Evolutionary conservation across 2,888 invertebrate species (phyloP).

Genomic region (Chloroclysta siterata): DNA sequence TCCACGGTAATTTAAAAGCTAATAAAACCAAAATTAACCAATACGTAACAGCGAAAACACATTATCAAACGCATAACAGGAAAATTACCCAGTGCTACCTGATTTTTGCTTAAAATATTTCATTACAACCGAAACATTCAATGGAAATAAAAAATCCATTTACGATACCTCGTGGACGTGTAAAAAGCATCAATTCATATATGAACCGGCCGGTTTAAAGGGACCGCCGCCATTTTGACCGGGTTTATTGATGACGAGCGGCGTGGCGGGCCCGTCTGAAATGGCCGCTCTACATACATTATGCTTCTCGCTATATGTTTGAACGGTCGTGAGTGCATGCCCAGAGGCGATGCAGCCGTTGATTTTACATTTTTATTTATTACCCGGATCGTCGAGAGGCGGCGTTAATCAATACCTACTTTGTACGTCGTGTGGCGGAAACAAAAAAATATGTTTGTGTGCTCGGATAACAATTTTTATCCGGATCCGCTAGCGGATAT

Average conservation of each 20-base stretch:
- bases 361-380: slow-evolving; percentile 69
- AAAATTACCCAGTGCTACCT: slow-evolving; percentile 23
- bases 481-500: slow-evolving; percentile 50
- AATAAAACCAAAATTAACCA: slow-evolving; percentile 24
- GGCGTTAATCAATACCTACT: slow-evolving; percentile 74
- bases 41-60: slow-evolving; percentile 30
- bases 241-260: slow-evolving; percentile 31
- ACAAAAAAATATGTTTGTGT: slow-evolving; percentile 53
- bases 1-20: slow-evolving; percentile 2
- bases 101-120: slow-evolving; percentile 46
- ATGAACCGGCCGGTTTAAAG: slow-evolving; percentile 46
- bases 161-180: slow-evolving; percentile 56
- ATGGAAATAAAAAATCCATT: slow-evolving; percentile 62
- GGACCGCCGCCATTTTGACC: slow-evolving; percentile 40
- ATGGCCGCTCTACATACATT: slow-evolving; percentile 46
- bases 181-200: slow-evolving; percentile 52
- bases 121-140: slow-evolving; percentile 55
- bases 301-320: slow-evolving; percentile 51
- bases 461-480: slow-evolving; percentile 57
- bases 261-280: slow-evolving; percentile 39
- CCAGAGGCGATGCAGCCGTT: slow-evolving; percentile 65
- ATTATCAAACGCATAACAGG: slow-evolving; percentile 30
- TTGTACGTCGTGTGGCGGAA: slow-evolving; percentile 55
- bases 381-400: slow-evolving; percentile 58
- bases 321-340: slow-evolving; percentile 62